Evolutionary conservation across 1,140 invertebrate genomes (phyloP).

Genomic region (Anagrus nilaparvatae): DNA sequence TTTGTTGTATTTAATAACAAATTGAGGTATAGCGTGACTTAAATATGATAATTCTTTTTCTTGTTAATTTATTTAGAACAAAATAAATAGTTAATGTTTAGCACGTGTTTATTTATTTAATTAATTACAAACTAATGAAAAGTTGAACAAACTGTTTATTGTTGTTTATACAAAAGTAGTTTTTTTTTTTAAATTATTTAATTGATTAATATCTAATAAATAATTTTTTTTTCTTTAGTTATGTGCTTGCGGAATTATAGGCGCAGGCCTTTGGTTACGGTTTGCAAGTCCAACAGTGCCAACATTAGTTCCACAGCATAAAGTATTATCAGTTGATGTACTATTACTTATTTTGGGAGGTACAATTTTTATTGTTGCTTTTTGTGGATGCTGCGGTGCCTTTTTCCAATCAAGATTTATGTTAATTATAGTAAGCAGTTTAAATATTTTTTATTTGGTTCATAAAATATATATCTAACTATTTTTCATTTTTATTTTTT

Average conservation of each 20-base stretch:
- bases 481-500: conserved; percentile 21
- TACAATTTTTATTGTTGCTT: conserved; percentile 60
- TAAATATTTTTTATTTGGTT: no score
- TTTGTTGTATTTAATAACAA: no score
- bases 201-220: no score
- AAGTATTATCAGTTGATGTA: conserved; percentile 56
- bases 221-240: conserved; percentile 47
- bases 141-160: no score
- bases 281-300: conserved; percentile 60
- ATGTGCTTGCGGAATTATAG: conserved; percentile 62
- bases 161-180: no score
- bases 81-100: no score
- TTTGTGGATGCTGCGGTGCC: conserved; percentile 72
- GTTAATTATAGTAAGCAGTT: conserved; percentile 54
- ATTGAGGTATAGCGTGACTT: no score
- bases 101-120: no score
- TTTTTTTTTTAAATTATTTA: no score
- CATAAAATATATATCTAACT: neutral
- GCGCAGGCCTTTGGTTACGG: conserved; percentile 63
- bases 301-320: conserved; percentile 59
- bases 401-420: conserved; percentile 72
- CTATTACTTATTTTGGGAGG: conserved; percentile 58
- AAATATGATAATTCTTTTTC: no score
- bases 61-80: no score
- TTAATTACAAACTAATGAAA: no score